Percentiles rank a stretch among this genome's conserved stretches.
These are phyloP conservation scores for Gorsachius magnificus DNA, from an alignment of 2,797 vertebrate genomes.

Conservation along the genomic window DNA sequence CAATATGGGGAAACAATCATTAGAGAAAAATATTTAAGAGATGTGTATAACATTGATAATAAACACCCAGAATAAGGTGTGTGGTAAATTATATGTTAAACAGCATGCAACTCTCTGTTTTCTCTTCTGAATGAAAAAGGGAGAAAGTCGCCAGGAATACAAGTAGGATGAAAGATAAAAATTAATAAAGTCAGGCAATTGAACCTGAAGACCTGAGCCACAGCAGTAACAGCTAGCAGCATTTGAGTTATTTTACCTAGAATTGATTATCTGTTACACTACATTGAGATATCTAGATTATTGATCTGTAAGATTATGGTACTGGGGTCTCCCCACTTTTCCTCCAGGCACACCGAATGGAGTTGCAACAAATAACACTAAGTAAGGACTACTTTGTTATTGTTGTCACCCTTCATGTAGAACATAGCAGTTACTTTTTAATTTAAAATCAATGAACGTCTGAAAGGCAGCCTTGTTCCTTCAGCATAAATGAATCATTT, in stretches of 20 bases:
- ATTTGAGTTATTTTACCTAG: slow-evolving; percentile 70
- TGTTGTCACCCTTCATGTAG: slow-evolving; percentile 78
- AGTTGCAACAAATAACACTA: slow-evolving; percentile 70
- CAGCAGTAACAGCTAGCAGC: slow-evolving; percentile 56
- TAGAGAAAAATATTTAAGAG: neutral
- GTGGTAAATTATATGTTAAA: neutral
- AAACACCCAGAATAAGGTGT: neutral
- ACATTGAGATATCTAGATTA: slow-evolving; percentile 77
- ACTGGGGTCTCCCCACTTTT: slow-evolving; percentile 33
- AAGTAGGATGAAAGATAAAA: slow-evolving; percentile 69
- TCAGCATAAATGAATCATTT: slow-evolving; percentile 73
- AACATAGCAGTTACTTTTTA: slow-evolving; percentile 79
- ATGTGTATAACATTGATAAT: neutral
- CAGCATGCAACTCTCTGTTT: neutral
- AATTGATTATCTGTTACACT: slow-evolving; percentile 74
- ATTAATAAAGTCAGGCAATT: slow-evolving; percentile 71
- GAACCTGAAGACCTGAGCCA: slow-evolving; percentile 59
- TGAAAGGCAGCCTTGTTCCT: slow-evolving; percentile 73
- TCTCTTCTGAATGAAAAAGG: neutral
- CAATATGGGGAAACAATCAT: neutral
- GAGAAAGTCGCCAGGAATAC: neutral
- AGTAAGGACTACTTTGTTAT: slow-evolving; percentile 75
- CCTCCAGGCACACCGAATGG: slow-evolving; percentile 33
- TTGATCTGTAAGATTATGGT: slow-evolving; percentile 72
- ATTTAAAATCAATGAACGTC: slow-evolving; percentile 79